Conservation (phyloP, 1,140 invertebrate genomes). For the Drosophila pallidifrons region DNA sequence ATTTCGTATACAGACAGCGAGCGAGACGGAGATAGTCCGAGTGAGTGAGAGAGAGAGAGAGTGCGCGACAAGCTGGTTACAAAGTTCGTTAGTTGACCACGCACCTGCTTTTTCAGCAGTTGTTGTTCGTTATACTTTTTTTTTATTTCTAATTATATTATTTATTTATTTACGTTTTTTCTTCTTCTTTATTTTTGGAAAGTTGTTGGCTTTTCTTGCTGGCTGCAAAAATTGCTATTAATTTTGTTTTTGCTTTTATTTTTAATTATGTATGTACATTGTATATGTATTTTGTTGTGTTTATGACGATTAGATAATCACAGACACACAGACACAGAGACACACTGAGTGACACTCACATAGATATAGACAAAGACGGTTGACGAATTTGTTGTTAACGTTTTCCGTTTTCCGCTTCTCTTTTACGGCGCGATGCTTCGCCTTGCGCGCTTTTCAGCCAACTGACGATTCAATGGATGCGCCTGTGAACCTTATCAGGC, state of each 20-base stretch:
- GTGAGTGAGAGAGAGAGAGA: neutral
- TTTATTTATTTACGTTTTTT: constrained; percentile 31
- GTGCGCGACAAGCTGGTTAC: constrained; percentile 20
- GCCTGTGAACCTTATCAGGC: constrained; percentile 82
- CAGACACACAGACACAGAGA: constrained; percentile 40
- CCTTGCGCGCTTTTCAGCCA: constrained; percentile 71
- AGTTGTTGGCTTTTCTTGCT: constrained; percentile 51
- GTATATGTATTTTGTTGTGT: constrained; percentile 48
- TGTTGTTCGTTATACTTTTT: constrained; percentile 40
- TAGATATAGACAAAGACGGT: constrained; percentile 22
- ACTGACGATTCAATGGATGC: constrained; percentile 75
- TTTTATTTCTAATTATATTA: constrained; percentile 37
- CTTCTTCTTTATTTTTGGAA: constrained; percentile 45
- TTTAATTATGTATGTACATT: constrained; percentile 55
- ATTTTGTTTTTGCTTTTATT: constrained; percentile 31
- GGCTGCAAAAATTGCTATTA: constrained; percentile 39
- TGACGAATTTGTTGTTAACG: constrained; percentile 43
- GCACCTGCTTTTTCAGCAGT: constrained; percentile 34
- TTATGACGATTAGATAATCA: constrained; percentile 75
- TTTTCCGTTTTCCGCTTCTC: constrained; percentile 39
- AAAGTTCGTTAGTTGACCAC: constrained; percentile 49
- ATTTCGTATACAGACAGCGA: constrained; percentile 36
- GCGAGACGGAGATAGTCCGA: neutral
- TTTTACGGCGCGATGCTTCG: constrained; percentile 69
- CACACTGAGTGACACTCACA: constrained; percentile 20